Evolutionary conservation across 2,797 vertebrate species (phyloP).

Genomic region (Notamacropus eugenii): DNA sequence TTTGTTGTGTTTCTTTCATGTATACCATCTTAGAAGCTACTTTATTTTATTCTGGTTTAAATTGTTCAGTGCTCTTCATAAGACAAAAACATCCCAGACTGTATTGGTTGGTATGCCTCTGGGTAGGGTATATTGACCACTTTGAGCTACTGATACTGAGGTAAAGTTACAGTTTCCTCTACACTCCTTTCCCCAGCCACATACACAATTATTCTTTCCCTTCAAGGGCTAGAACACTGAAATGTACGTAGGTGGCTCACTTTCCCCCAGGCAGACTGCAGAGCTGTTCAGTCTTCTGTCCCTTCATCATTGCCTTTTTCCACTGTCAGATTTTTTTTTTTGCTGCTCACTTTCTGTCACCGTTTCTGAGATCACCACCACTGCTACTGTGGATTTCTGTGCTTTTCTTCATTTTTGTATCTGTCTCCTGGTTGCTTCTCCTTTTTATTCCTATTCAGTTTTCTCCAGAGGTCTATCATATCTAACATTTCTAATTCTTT

Average conservation of each 20-base stretch:
- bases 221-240: not conserved
- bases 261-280: not conserved
- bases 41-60: not conserved
- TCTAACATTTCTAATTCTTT: not conserved
- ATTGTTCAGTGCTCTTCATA: not conserved
- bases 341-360: not conserved
- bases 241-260: not conserved
- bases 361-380: not conserved
- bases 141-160: not conserved
- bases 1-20: not conserved
- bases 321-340: not conserved
- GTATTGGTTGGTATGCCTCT: not conserved
- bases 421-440: not conserved
- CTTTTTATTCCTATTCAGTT: slow-evolving; percentile 35
- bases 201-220: not conserved
- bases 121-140: not conserved
- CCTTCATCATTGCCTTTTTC: not conserved
- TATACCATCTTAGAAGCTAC: not conserved
- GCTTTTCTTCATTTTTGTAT: not conserved
- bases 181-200: not conserved
- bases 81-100: not conserved
- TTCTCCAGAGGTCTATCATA: not conserved
- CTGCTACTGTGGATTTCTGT: not conserved
- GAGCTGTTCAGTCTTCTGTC: not conserved
- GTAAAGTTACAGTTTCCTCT: not conserved